These are phyloP conservation scores for Tetragonisca angustula DNA, from an alignment of 2,888 invertebrate genomes.

Conservation along the genomic window DNA sequence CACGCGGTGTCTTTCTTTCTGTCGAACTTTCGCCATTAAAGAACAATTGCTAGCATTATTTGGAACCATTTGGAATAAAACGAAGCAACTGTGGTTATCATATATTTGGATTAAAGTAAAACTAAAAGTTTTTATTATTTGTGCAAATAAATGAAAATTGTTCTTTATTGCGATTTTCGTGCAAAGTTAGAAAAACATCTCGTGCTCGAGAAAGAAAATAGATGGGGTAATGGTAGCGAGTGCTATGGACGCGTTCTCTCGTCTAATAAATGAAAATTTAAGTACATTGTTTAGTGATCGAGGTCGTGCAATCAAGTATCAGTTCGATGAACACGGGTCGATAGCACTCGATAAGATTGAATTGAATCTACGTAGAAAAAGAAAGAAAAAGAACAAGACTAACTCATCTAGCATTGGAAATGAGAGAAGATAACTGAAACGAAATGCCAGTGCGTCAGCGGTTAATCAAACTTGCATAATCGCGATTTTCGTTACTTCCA, in stretches of 20 bases:
- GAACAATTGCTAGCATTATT: neutral
- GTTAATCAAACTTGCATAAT: slow-evolving; percentile 29
- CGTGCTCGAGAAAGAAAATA: slow-evolving; percentile 50
- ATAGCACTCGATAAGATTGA: slow-evolving; percentile 25
- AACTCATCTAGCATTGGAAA: slow-evolving; percentile 30
- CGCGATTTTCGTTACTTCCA: slow-evolving; percentile 36
- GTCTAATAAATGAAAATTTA: neutral
- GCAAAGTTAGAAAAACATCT: slow-evolving; percentile 31
- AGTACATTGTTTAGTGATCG: neutral
- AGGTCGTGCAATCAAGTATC: neutral
- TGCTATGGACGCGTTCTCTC: slow-evolving; percentile 41
- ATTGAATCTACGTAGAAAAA: neutral
- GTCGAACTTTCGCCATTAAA: neutral
- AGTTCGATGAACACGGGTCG: slow-evolving; percentile 14
- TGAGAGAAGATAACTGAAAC: slow-evolving; percentile 12
- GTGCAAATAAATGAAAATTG: neutral
- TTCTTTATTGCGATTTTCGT: neutral
- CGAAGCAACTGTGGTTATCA: neutral
- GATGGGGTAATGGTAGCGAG: slow-evolving; percentile 24
- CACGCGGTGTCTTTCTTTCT: slow-evolving; percentile 37
- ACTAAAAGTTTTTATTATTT: neutral
- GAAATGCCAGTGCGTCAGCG: slow-evolving; percentile 34
- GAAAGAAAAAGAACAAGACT: slow-evolving; percentile 8
- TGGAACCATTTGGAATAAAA: neutral
- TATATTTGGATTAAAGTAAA: neutral